Percentiles rank a stretch among this genome's conserved stretches.
Evolutionary conservation across 2,113 vertebrate genomes (phyloP).

Genomic region (Emydocephalus ijimae): DNA sequence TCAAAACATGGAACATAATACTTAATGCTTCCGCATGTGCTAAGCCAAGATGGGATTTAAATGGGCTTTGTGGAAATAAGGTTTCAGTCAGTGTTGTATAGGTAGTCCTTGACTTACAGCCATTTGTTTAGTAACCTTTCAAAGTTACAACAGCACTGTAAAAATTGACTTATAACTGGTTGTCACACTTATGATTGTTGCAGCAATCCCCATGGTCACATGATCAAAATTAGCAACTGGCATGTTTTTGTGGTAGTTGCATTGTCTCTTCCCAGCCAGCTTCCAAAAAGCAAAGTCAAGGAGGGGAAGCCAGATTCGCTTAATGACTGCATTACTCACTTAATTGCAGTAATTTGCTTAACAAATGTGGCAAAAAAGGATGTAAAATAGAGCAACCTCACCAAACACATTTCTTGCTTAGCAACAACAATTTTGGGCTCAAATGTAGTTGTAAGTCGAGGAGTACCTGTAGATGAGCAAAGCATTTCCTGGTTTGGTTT

Average conservation of each 20-base stretch:
- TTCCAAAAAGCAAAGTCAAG: background rate
- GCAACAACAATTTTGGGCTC: too few species aligned
- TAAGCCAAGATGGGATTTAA: background rate
- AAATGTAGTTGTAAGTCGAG: too few species aligned
- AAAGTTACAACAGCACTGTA: background rate
- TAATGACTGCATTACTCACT: background rate
- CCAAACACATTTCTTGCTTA: too few species aligned
- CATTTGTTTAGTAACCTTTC: background rate
- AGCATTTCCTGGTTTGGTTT: background rate
- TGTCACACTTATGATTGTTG: background rate
- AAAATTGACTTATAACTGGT: background rate
- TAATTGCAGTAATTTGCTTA: background rate
- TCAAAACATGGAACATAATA: background rate
- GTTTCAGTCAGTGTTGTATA: background rate
- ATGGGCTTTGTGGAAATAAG: background rate
- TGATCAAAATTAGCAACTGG: background rate
- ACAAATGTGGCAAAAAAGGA: too few species aligned
- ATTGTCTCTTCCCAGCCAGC: background rate
- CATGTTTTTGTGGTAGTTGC: background rate
- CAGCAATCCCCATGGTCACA: background rate
- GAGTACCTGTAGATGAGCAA: background rate
- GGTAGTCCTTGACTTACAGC: background rate
- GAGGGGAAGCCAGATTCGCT: background rate
- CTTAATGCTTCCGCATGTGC: background rate
- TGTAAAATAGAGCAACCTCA: background rate